Evolutionary conservation across 2,888 invertebrate genomes (phyloP), one percentile per base, ranked within the genome.

Genomic region (Troides oblongomaculatus): DNA sequence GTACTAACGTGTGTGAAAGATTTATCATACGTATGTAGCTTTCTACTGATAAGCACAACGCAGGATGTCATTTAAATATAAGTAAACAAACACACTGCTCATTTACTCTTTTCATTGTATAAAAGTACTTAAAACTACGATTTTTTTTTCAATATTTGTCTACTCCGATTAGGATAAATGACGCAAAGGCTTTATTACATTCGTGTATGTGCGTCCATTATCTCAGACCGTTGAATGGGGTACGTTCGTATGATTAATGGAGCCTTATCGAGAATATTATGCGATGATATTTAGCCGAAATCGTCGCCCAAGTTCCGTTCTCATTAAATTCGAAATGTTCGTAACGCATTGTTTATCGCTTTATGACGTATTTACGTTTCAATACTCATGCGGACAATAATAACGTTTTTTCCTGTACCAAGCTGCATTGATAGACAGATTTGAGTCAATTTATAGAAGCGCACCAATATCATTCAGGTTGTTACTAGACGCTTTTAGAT

Each of bases 231-330:
- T 70, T 53, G 69, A 65, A 69, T 65, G 65, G 62, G 58, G n/a
- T 23, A 43, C 39, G 64, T 60, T 53, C 18, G 57, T 21, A 43
- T 64, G 58, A 65, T 65, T 65, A 65, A 58, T 68, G 58, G 30
- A 43, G 21, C 69, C 69, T 56, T 65, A 69, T 65, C 65, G 43
- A 69, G 53, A 43, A 68, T 30, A 57, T 58, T 58, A 67, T 67
- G 21, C 43, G 69, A 56, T 64, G 61, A 53, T 60, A 64, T 69
- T 68, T 25, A 69, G 69, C 69, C 69, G 64, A 65, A 69, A 62
- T 62, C 62, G 62, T 61, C 39, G 46, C n/a, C 57, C 36, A 61
- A 65, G 61, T 69, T 69, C 69, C 65, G 69, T 64, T 65, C 65
- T 46, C 58, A 62, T 69, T 69, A 62, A 69, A 69, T 69, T 64